These are phyloP conservation scores for Laspeyria flexula DNA, from an alignment of 2,888 invertebrate species.

Conservation along the genomic window DNA sequence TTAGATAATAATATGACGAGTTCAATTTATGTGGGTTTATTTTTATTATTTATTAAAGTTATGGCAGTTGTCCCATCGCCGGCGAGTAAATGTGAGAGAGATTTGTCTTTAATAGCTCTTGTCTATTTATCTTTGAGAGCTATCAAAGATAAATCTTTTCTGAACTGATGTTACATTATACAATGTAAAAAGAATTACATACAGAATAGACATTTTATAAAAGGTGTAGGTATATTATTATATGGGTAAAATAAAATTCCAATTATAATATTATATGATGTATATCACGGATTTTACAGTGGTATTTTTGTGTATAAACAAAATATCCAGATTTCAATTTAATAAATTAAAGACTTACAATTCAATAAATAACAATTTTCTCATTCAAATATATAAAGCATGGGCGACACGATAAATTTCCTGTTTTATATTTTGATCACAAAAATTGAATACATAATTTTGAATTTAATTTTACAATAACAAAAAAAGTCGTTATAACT, in stretches of 20 bases:
- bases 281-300: slow-evolving; percentile 86
- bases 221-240: neutral
- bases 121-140: too few relatives aligned
- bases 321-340: slow-evolving; percentile 82
- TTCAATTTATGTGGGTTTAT: too few relatives aligned
- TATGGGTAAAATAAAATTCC: slow-evolving; percentile 69
- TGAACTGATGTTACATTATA: too few relatives aligned
- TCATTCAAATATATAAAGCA: slow-evolving; percentile 75
- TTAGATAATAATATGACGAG: too few relatives aligned
- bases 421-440: slow-evolving; percentile 50
- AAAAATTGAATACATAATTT: slow-evolving; percentile 38
- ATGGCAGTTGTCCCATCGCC: too few relatives aligned
- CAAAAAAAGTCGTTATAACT: slow-evolving; percentile 61
- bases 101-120: too few relatives aligned
- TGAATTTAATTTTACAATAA: slow-evolving; percentile 38
- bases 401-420: slow-evolving; percentile 75
- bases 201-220: neutral
- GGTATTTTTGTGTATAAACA: slow-evolving; percentile 84
- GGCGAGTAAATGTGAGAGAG: too few relatives aligned
- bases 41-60: too few relatives aligned
- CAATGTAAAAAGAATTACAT: neutral
- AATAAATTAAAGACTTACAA: slow-evolving; percentile 83
- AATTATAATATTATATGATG: slow-evolving; percentile 84
- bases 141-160: too few relatives aligned
- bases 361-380: slow-evolving; percentile 84